Base-by-base conservation (phyloP, 2,113 vertebrate species). In the Pleuronectes platessa region DNA sequence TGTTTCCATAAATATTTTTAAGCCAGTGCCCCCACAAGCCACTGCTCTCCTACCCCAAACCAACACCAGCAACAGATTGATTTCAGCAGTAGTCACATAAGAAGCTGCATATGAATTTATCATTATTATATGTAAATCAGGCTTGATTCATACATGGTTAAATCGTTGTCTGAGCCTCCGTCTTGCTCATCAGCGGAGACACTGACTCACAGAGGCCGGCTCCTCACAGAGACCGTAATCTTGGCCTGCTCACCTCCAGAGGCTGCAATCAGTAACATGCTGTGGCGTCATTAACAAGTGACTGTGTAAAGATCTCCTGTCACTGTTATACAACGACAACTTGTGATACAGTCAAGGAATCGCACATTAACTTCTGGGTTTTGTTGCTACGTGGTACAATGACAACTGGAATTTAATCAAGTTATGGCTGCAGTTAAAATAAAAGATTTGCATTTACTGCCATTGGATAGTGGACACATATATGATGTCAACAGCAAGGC, bases 201-300 rank as follows among this genome's bases (percentile, higher is more conserved):
- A 71, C 55, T 75, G 66, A 56, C 74, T 37, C 74, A 23, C 15
- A 51, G 47, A 42, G 40, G 12, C 40, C 45, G 84, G 82, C 88
- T 87, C 86, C 88, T 89, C 61, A 85, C 85, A 75, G 89, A 88
- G 91, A 78, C 70, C 61, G 61, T 87, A 89, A 90, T 91, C 85
- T 86, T 60, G 74, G 77, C 73, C 70, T 24, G 26, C 83, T 86
- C 68, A 80, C 89, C 83, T 88, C 78, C 86, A 87, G 81, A 87
- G 81, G 74, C 78, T 79, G 90, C 85, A 92, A 92, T 92, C 91
- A 91, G 90, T 77, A 60, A 71, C 90, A 88, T 17, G 86, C 90
- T 91, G 91, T 45, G 91, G 67, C 64, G 55, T 86, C 91, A 86
- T 85, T 91, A 90, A 85, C 81, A 70, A 84, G 81, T 68, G 73